Base-by-base conservation (phyloP, 2,888 invertebrate species). In the Eilema griseolum region DNA sequence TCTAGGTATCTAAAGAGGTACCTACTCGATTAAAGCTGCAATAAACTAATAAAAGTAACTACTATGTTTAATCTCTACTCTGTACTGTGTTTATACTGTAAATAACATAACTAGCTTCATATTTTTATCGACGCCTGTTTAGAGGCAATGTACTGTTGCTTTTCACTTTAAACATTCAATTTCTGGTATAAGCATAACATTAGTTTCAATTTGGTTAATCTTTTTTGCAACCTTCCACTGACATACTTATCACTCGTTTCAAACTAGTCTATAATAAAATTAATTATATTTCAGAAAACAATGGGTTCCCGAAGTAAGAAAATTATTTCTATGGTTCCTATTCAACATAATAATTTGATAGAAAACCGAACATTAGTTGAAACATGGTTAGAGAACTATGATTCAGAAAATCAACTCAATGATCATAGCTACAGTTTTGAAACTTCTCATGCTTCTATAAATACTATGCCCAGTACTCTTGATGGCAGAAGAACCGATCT, bases 241-340 rank as follows among this genome's bases (percentile, higher is more conserved):
- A 46, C 46, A 46, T 46, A 46, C 1, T 46, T 46, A 46, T 46
- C 46, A 46, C 20, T 46, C 46, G 46, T 3, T 46, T 46, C 20
- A 20, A 46, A 46, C 41, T 16, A 46, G 57, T 14, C 3, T 61
- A 5, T 31, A 14, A 61, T 20, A 61, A 61, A 61, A 61, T 61
- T 33, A 61, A 61, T 61, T 37, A n/a, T 61, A 37, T 63, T 63
- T 12, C 62, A 63, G 41, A 63, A 5, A 41, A 41, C 62, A 63
- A 63, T 63, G 62, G 62, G 62, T 23, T 63, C 41, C 41, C 62
- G 62, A 63, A 63, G 62, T 63, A 63, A 24, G 23, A 63, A 63
- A 63, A 63, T 41, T 41, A 37, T 63, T 41, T 63, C 41, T 10
- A 62, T 62, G 62, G 37, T 33, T 61, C 23, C 31, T 20, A 61